phyloP scores from a whole-genome alignment of 1,140 invertebrate genomes.

The Linepithema humile region DNA sequence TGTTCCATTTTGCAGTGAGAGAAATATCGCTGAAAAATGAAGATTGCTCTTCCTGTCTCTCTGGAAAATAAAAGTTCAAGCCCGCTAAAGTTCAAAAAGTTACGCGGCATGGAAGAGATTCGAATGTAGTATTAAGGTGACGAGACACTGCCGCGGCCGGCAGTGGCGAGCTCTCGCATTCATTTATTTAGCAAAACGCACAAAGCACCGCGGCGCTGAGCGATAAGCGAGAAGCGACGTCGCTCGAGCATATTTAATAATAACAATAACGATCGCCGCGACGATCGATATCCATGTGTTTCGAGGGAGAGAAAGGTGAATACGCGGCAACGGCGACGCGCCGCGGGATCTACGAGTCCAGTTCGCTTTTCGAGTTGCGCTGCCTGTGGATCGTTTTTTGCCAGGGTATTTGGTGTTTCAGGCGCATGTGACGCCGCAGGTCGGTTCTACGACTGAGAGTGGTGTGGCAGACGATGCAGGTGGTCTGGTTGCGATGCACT shows the following conservation, averaged over 20 bases:
- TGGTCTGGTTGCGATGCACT: slow-evolving; percentile 85
- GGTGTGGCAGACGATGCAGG: slow-evolving; percentile 84
- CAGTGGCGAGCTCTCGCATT: background rate
- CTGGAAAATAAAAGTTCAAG: background rate
- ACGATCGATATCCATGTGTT: background rate
- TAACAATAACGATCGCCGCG: slow-evolving; percentile 1
- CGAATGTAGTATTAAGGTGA: slow-evolving; percentile 11
- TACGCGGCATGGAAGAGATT: background rate
- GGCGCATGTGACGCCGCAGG: slow-evolving; percentile 84
- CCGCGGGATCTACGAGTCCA: slow-evolving; percentile 72
- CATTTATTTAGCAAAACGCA: background rate
- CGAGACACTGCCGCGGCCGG: background rate
- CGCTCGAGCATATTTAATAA: slow-evolving; percentile 24
- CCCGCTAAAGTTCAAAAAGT: background rate
- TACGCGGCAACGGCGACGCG: background rate
- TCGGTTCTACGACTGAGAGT: slow-evolving; percentile 85
- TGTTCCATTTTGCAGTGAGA: too few species aligned
- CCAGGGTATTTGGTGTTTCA: slow-evolving; percentile 85
- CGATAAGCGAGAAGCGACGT: slow-evolving; percentile 62
- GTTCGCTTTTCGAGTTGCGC: slow-evolving; percentile 79
- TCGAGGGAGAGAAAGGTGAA: background rate
- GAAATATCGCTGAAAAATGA: too few species aligned
- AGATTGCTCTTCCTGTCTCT: background rate
- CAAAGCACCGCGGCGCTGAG: slow-evolving; percentile 9
- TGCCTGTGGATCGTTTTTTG: slow-evolving; percentile 83